Conservation (phyloP, 2,888 invertebrate species). For the Lymantria dispar region DNA sequence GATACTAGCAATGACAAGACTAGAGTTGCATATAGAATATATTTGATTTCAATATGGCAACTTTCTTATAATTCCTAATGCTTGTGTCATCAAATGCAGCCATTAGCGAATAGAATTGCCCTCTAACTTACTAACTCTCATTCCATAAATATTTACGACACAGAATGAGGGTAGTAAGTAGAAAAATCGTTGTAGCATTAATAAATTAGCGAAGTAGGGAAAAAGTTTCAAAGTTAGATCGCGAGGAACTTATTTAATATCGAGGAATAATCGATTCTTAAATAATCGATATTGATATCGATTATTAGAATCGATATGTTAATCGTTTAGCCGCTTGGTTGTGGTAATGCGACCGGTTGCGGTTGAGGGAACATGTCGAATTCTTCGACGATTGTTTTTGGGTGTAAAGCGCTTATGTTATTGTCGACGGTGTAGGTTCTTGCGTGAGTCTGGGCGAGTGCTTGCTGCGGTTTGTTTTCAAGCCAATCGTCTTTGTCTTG, state of each 20-base stretch:
- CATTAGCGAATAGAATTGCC: neutral
- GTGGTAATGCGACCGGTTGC: constrained; percentile 40
- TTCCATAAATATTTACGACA: constrained; percentile 9
- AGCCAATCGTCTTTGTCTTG: constrained; percentile 62
- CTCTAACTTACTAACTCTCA: constrained; percentile 4
- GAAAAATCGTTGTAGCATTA: constrained; percentile 13
- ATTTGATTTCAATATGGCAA: constrained; percentile 7
- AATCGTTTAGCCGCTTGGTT: constrained; percentile 41
- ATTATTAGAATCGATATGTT: constrained; percentile 19
- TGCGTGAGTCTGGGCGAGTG: constrained; percentile 72
- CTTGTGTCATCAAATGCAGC: neutral
- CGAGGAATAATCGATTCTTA: constrained; percentile 26
- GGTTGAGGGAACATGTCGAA: constrained; percentile 68
- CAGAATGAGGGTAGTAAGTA: constrained; percentile 4
- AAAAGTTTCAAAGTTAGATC: constrained; percentile 14
- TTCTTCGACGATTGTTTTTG: constrained; percentile 82
- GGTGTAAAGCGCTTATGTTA: constrained; percentile 80
- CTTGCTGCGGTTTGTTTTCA: constrained; percentile 57
- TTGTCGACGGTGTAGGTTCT: constrained; percentile 79
- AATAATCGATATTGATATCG: constrained; percentile 19
- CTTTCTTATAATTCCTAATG: neutral
- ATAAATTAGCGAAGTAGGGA: constrained; percentile 18
- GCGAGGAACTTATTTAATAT: constrained; percentile 25
- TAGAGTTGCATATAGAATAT: neutral
- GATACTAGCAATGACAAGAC: neutral